These are phyloP conservation scores for Clarias platycephalus DNA, from an alignment of 2,797 vertebrate genomes.

Conservation along the genomic window DNA sequence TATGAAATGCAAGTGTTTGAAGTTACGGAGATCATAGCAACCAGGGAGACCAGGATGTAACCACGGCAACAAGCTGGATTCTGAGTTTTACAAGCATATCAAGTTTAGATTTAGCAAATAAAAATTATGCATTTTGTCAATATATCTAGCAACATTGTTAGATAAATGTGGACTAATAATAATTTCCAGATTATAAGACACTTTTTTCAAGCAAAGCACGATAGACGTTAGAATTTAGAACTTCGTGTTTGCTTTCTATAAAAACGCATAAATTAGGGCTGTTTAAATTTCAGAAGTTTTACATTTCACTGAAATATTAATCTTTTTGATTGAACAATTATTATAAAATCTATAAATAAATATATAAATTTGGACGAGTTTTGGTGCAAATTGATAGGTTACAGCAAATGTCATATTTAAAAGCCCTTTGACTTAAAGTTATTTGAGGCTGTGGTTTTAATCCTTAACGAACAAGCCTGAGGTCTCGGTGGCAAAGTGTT, in stretches of 20 bases:
- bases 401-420: background rate
- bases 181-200: conserved; percentile 11
- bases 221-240: background rate
- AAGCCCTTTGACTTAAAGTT: background rate
- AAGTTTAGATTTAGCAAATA: conserved; percentile 9
- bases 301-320: background rate
- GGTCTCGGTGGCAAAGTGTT: background rate
- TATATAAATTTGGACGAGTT: too few species aligned
- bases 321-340: background rate
- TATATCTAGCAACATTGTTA: background rate
- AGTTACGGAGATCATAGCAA: conserved; percentile 30
- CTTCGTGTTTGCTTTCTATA: background rate
- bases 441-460: background rate
- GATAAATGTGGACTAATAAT: background rate
- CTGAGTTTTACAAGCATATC: conserved; percentile 5
- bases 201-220: background rate
- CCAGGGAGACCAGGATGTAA: conserved; percentile 15
- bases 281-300: too few species aligned
- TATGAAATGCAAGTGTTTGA: background rate
- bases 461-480: background rate
- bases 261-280: background rate
- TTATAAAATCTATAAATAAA: too few species aligned
- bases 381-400: too few species aligned
- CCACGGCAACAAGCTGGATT: conserved; percentile 30
- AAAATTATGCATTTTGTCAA: background rate